Evolutionary conservation across 2,113 vertebrate genomes (phyloP).

Genomic region (Rhinogobius similis): DNA sequence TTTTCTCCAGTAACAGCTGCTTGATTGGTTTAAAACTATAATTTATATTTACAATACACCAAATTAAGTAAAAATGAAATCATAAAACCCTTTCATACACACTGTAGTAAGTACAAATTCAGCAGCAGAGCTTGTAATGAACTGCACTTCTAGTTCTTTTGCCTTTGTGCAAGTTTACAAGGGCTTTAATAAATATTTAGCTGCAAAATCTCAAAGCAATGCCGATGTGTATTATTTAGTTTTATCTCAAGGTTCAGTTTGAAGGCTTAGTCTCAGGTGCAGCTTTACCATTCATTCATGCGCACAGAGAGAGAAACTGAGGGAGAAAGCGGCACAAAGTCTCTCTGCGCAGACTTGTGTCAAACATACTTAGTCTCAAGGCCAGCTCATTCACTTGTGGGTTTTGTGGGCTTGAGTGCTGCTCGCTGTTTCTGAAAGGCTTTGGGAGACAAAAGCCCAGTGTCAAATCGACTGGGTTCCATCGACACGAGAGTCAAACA

Average conservation of each 20-base stretch:
- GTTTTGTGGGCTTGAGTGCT: slow-evolving; percentile 6
- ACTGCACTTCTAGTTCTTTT: too few species aligned
- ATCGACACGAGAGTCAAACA: slow-evolving; percentile 17
- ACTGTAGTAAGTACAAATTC: too few species aligned
- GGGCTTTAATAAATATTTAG: background rate
- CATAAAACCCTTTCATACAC: too few species aligned
- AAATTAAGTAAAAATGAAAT: too few species aligned
- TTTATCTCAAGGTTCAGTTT: background rate
- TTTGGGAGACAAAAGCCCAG: slow-evolving; percentile 10
- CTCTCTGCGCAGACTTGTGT: slow-evolving; percentile 22
- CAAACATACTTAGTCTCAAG: slow-evolving; percentile 3
- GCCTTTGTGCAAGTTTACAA: too few species aligned
- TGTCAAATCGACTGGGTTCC: slow-evolving; percentile 14
- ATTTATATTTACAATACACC: too few species aligned
- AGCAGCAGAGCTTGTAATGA: too few species aligned
- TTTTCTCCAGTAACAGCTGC: too few species aligned
- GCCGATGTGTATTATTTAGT: background rate
- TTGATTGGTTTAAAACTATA: too few species aligned
- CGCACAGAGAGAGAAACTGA: background rate
- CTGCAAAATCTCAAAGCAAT: background rate
- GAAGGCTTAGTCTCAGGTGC: background rate
- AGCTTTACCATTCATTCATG: background rate
- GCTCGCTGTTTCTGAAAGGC: background rate
- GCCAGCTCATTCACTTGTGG: slow-evolving; percentile 15
- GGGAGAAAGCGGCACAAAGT: background rate